A percentile compares a stretch with the other conserved stretches of the same genome.
phyloP scores from a whole-genome alignment of 2,888 invertebrate genomes.

The Acrobeloides nanus region DNA sequence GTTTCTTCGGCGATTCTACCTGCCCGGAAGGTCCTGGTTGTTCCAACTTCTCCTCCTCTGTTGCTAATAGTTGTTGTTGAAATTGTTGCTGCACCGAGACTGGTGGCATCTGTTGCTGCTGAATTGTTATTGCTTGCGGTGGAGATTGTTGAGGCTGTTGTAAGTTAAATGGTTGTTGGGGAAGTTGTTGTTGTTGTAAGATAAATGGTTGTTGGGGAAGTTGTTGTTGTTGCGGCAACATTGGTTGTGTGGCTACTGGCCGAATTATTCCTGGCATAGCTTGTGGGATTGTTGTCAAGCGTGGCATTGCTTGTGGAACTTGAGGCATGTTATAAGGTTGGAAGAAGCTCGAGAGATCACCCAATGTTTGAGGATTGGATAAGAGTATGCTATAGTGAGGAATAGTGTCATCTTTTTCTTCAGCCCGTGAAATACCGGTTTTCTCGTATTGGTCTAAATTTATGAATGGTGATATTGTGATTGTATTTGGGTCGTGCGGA shows the following conservation, averaged over 20 bases:
- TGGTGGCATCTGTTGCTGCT: background rate
- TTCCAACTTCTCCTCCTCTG: background rate
- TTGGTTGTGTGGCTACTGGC: background rate
- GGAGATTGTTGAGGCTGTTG: background rate
- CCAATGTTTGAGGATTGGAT: conserved; percentile 33
- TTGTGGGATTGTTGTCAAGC: background rate
- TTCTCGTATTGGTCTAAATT: conserved; percentile 25
- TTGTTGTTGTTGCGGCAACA: too few relatives aligned
- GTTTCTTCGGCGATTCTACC: background rate
- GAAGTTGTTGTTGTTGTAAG: too few relatives aligned
- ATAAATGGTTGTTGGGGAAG: too few relatives aligned
- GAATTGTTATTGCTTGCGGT: background rate
- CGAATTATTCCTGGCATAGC: background rate
- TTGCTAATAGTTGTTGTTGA: background rate
- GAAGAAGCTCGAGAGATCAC: conserved; percentile 19
- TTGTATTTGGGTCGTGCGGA: too few relatives aligned
- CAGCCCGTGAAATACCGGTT: background rate
- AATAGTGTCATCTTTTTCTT: conserved; percentile 12
- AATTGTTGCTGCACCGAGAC: background rate
- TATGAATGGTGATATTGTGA: too few relatives aligned
- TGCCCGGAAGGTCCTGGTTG: background rate
- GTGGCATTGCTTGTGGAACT: background rate
- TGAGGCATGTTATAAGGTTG: conserved; percentile 7
- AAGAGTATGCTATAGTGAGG: conserved; percentile 38
- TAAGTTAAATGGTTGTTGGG: too few relatives aligned